Evolutionary conservation across 2,888 invertebrate species (phyloP).

Genomic region (Ichneumon xanthorius): DNA sequence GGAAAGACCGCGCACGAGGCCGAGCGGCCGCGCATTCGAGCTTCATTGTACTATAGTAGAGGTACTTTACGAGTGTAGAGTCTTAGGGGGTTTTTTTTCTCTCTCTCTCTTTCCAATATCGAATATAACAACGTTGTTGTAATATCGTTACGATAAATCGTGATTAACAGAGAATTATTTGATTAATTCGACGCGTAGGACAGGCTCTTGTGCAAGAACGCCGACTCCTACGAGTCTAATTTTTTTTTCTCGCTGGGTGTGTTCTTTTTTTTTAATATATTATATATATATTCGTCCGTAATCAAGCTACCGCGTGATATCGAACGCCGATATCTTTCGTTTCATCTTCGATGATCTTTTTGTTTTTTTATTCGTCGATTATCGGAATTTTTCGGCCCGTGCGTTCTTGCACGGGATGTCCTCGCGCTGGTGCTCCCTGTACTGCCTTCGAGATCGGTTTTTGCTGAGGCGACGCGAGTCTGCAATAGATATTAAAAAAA

Average conservation of each 20-base stretch:
- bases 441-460: conserved; percentile 59
- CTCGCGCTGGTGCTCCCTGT: conserved; percentile 71
- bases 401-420: conserved; percentile 55
- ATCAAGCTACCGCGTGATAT: conserved; percentile 29
- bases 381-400: conserved; percentile 10
- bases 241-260: not conserved
- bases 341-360: not conserved
- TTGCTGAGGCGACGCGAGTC: conserved; percentile 12
- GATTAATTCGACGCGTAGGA: conserved; percentile 44
- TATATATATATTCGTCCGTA: not conserved
- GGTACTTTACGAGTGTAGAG: conserved; percentile 68
- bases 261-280: not conserved
- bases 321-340: conserved; percentile 5
- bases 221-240: conserved; percentile 1
- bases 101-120: conserved; percentile 52
- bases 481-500: conserved; percentile 16
- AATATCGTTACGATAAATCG: conserved; percentile 67
- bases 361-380: not conserved
- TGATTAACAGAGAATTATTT: conserved; percentile 59
- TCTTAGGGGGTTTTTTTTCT: conserved; percentile 45
- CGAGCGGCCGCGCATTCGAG: conserved; percentile 65
- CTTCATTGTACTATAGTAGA: conserved; percentile 76
- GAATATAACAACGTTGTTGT: conserved; percentile 66
- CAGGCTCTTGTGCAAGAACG: conserved; percentile 30
- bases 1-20: conserved; percentile 28